Evolutionary conservation across 2,113 vertebrate species (phyloP).

Genomic region (Pituophis catenifer): DNA sequence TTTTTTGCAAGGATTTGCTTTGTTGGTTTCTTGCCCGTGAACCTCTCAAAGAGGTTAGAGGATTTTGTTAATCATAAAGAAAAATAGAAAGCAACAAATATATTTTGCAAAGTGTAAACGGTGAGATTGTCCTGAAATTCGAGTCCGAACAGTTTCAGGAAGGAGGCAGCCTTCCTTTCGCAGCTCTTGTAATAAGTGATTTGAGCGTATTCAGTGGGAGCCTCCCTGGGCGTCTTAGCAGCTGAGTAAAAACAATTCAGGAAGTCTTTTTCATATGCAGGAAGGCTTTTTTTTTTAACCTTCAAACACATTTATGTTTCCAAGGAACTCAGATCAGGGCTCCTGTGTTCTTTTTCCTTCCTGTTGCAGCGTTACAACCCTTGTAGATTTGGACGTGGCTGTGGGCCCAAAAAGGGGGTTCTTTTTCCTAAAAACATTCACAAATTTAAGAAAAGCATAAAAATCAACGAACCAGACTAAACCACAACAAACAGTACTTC

Average conservation of each 20-base stretch:
- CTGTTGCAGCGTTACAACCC: background rate
- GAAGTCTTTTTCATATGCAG: background rate
- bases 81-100: background rate
- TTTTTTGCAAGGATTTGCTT: background rate
- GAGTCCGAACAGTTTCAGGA: background rate
- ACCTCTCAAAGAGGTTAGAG: background rate
- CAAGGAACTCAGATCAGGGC: background rate
- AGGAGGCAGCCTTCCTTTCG: no score
- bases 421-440: no score
- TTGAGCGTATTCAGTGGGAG: background rate
- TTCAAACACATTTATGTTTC: background rate
- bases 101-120: background rate
- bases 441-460: background rate
- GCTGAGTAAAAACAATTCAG: background rate
- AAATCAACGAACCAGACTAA: background rate
- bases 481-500: background rate
- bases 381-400: background rate
- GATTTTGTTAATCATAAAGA: background rate
- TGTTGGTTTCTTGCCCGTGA: background rate
- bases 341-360: background rate
- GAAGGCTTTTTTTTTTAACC: background rate
- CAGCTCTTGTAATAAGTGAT: background rate
- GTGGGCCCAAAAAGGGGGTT: background rate
- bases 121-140: no score
- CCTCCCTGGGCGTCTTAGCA: background rate